These are phyloP conservation scores for Pseudopleuronectes americanus DNA, from an alignment of 2,797 vertebrate genomes.

Conservation along the genomic window DNA sequence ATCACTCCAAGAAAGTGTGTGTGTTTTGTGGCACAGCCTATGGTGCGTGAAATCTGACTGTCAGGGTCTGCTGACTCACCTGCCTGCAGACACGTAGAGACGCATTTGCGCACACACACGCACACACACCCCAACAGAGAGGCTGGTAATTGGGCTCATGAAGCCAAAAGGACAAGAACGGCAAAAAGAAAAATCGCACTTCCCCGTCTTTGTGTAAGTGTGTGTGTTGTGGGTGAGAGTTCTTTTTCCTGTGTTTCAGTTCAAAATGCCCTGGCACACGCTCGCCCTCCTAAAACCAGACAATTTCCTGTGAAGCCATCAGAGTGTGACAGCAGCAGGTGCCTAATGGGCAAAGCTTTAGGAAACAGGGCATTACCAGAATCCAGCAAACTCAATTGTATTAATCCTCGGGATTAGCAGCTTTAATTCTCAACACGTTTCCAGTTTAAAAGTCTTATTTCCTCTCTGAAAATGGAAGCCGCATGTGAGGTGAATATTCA, in stretches of 20 bases:
- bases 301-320: slow-evolving; percentile 74
- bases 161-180: slow-evolving; percentile 59
- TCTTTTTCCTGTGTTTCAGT: slow-evolving; percentile 49
- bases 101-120: slow-evolving; percentile 7
- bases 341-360: slow-evolving; percentile 77
- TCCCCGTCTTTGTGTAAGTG: slow-evolving; percentile 29
- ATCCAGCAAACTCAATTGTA: slow-evolving; percentile 83
- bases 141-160: slow-evolving; percentile 65
- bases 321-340: slow-evolving; percentile 78
- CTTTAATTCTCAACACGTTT: slow-evolving; percentile 79
- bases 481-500: slow-evolving; percentile 60
- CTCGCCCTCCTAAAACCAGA: slow-evolving; percentile 63
- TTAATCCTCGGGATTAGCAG: slow-evolving; percentile 83
- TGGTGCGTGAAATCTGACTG: slow-evolving; percentile 79
- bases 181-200: slow-evolving; percentile 49
- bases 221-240: slow-evolving; percentile 17
- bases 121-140: slow-evolving; percentile 20
- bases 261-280: slow-evolving; percentile 57
- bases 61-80: slow-evolving; percentile 71
- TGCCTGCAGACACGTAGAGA: slow-evolving; percentile 51
- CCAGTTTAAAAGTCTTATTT: slow-evolving; percentile 76
- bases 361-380: slow-evolving; percentile 79
- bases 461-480: slow-evolving; percentile 65
- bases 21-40: slow-evolving; percentile 50
- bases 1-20: slow-evolving; percentile 39